These are phyloP conservation scores for Girardinus metallicus DNA, from an alignment of 2,797 vertebrate genomes.

Conservation along the genomic window DNA sequence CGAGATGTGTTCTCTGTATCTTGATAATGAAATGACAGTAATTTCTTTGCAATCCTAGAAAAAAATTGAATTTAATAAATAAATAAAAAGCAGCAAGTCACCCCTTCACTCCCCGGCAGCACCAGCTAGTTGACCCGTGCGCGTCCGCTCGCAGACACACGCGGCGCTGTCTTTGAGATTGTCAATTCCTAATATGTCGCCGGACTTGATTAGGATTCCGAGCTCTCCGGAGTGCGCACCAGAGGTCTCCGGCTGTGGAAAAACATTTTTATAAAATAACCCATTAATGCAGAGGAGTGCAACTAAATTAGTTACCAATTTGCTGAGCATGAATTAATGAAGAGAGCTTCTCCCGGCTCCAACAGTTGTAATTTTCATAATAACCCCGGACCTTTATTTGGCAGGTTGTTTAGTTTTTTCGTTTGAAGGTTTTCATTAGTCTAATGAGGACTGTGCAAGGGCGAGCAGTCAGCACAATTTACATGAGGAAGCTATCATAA, in stretches of 20 bases:
- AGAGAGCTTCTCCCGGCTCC: conserved; percentile 99
- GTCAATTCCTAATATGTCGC: conserved; percentile 99
- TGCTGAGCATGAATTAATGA: conserved; percentile 99
- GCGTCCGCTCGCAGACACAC: conserved; percentile 55
- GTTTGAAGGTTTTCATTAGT: conserved; percentile 99
- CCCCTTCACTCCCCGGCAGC: conserved; percentile 58
- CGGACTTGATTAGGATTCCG: conserved; percentile 99
- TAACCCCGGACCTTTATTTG: conserved; percentile 99
- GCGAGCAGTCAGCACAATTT: conserved; percentile 99
- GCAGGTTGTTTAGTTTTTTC: conserved; percentile 99
- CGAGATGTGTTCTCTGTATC: conserved; percentile 57
- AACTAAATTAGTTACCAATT: conserved; percentile 99
- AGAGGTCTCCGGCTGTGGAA: conserved; percentile 99
- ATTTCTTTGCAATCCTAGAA: conserved; percentile 61
- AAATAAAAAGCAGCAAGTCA: conserved; percentile 45
- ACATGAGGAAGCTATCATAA: conserved; percentile 99
- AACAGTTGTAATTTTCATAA: conserved; percentile 99
- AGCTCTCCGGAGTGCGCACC: conserved; percentile 96
- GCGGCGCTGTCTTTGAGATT: conserved; percentile 95
- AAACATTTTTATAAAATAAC: conserved; percentile 99
- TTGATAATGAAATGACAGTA: conserved; percentile 70
- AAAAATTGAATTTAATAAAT: conserved; percentile 32
- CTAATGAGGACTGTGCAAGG: conserved; percentile 99
- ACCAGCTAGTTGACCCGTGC: conserved; percentile 63
- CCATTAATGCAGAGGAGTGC: conserved; percentile 99